These are phyloP conservation scores for Anhinga anhinga DNA, from an alignment of 2,113 vertebrate genomes.

Conservation along the genomic window DNA sequence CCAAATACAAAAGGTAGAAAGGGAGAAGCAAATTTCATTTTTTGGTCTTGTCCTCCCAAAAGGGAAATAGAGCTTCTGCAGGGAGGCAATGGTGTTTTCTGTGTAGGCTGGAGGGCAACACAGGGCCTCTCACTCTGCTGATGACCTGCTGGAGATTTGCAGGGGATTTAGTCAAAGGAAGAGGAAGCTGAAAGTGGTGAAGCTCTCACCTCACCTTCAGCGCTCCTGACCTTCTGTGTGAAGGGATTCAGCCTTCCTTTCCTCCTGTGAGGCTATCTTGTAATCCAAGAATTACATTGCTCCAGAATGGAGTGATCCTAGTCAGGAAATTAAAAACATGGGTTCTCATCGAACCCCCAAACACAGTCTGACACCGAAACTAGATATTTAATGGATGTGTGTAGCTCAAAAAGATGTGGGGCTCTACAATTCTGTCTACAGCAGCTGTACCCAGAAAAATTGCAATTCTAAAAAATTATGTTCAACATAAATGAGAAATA, in stretches of 20 bases:
- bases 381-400: not conserved
- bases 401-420: not conserved
- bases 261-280: not conserved
- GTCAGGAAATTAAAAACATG: not conserved
- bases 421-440: not conserved
- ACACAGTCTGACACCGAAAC: not conserved
- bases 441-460: not conserved
- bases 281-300: not conserved
- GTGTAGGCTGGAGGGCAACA: not conserved
- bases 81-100: not conserved
- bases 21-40: not conserved
- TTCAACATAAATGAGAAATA: not conserved
- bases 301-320: rapidly evolving
- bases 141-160: not conserved
- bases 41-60: not conserved
- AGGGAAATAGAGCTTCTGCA: not conserved
- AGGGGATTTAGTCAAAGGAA: not conserved
- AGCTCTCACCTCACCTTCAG: not conserved
- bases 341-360: not conserved
- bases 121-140: not conserved
- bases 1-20: not conserved
- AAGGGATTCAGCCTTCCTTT: not conserved
- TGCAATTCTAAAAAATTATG: not conserved
- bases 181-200: not conserved
- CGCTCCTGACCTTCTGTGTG: not conserved